Conservation (phyloP, 2,113 vertebrate species). For the Galeopterus variegatus region DNA sequence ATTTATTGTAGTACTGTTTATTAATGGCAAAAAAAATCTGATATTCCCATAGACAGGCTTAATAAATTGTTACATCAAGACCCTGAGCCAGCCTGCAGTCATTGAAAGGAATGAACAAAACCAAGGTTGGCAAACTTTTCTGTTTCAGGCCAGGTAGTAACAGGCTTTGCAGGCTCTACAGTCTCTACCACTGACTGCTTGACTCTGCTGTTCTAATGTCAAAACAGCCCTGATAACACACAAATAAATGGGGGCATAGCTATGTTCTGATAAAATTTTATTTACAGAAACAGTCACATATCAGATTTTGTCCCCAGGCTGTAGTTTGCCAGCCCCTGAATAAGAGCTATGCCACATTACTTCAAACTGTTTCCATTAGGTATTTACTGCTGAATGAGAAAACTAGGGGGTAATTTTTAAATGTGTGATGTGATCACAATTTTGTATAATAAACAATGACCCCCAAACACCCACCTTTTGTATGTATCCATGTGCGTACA, state of each 20-base stretch:
- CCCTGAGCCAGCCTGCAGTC: neutral
- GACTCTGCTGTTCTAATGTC: neutral
- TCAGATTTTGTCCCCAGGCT: neutral
- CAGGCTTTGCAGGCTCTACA: neutral
- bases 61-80: neutral
- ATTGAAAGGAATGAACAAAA: neutral
- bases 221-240: neutral
- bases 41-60: neutral
- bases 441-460: neutral
- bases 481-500: rapidly evolving
- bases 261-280: neutral
- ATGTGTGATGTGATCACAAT: neutral
- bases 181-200: too few species aligned
- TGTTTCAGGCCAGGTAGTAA: neutral
- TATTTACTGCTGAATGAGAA: neutral
- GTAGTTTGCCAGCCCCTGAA: too few species aligned
- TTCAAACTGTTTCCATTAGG: neutral
- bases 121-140: neutral
- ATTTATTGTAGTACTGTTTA: neutral
- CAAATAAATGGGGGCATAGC: rapidly evolving
- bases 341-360: neutral
- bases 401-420: neutral
- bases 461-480: neutral
- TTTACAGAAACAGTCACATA: neutral
- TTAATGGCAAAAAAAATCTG: neutral